Evolutionary conservation across 2,797 vertebrate species (phyloP), one percentile per base, ranked within the genome.

Genomic region (Microhierax caerulescens): DNA sequence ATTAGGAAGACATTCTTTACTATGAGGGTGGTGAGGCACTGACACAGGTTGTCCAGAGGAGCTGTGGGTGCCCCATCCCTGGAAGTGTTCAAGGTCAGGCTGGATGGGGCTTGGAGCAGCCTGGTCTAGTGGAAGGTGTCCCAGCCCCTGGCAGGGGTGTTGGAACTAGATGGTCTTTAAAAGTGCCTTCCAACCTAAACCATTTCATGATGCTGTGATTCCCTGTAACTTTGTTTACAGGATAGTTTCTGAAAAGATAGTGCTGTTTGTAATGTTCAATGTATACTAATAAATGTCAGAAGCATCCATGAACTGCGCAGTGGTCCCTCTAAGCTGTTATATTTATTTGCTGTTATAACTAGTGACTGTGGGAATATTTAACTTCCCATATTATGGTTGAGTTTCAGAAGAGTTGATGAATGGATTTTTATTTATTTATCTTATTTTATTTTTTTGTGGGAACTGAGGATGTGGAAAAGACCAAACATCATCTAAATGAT

Each of bases 181-280:
- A 18, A 7, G 16, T 4, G 39, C 41, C 41, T 43, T 43, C 41
- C 41, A 18, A 17, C 14, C 41, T 15, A 41, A 43, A 7, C 41
- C 41, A 43, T 43, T 43, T 18, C 41, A 43, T 43, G 41, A 43
- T 43, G 18, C 41, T 43, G 17, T 43, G 41, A 43, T 43, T 22
- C 39, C 43, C 36, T 45, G 3, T 19, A 7, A 12, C 21, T 59
- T 9, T 60, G 41, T 17, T 70, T 45, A 24, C 57, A 23, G 45
- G 30, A 4, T 8, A 9, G 32, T 28, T 43, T 23, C 34, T 65
- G 64, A 3, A 13, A 16, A 39, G 9, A 12, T 0, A 16, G 10
- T 7, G 2, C 32, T 1, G 0, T 32, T 21, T 2, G 0, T 14
- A 2, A 2, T 4, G 9, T 8, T 61, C 4, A 1, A 0, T 20